Percentiles rank a stretch among this genome's conserved stretches.
These are phyloP conservation scores for Crocuta crocuta DNA, from an alignment of 2,113 vertebrate genomes.

Conservation along the genomic window DNA sequence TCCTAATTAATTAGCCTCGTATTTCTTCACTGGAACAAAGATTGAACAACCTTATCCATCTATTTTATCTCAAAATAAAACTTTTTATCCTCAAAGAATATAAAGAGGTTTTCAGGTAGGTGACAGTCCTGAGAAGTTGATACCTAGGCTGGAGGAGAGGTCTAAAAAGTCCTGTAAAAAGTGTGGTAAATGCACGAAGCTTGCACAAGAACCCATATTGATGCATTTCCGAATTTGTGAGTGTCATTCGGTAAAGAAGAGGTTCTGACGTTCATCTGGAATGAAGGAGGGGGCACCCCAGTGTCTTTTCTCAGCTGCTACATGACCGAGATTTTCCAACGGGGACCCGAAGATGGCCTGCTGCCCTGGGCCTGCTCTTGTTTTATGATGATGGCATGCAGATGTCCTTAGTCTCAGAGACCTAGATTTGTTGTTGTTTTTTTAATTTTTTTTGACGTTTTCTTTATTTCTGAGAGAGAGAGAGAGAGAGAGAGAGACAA, in stretches of 20 bases:
- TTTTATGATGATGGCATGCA: neutral
- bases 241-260: neutral
- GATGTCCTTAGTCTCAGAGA: neutral
- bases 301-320: neutral
- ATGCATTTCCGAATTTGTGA: neutral
- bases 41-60: neutral
- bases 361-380: neutral
- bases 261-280: neutral
- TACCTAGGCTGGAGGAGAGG: neutral
- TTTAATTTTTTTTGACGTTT: too few species aligned
- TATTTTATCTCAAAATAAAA: conserved; percentile 44
- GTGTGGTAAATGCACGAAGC: neutral
- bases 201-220: neutral
- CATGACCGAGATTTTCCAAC: neutral
- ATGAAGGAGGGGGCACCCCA: neutral
- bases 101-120: neutral
- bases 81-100: neutral
- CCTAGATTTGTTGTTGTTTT: too few species aligned
- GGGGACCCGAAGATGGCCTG: rapidly evolving
- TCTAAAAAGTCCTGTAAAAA: neutral
- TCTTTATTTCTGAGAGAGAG: too few species aligned
- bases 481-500: too few species aligned
- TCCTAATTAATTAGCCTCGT: neutral
- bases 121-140: neutral
- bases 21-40: conserved; percentile 55